Percentiles rank a stretch among this genome's conserved stretches.
These are phyloP conservation scores for Amblyraja radiata DNA, from an alignment of 2,797 vertebrate genomes.

Conservation along the genomic window DNA sequence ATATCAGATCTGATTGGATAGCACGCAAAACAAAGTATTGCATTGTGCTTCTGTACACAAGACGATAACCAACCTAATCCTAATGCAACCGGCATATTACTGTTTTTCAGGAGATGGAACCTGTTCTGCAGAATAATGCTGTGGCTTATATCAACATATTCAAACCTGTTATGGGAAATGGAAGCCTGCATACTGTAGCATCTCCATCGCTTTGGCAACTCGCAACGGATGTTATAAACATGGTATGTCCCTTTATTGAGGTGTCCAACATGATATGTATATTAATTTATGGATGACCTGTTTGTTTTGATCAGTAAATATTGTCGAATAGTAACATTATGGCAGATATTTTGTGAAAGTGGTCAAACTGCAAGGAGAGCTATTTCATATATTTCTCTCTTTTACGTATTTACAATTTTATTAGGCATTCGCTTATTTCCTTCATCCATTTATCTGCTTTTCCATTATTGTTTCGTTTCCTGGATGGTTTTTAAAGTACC, in stretches of 20 bases:
- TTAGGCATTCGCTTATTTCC: neutral
- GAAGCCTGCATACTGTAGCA: constrained; percentile 64
- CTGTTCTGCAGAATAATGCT: constrained; percentile 70
- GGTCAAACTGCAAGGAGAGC: neutral
- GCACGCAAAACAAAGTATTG: too few relatives aligned
- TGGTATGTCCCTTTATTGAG: constrained; percentile 43
- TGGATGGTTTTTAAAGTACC: too few relatives aligned
- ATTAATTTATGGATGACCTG: neutral
- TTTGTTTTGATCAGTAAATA: neutral
- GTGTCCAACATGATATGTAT: constrained; percentile 27
- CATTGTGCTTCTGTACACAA: too few relatives aligned
- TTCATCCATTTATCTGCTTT: neutral
- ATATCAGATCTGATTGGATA: too few relatives aligned
- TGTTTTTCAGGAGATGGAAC: constrained; percentile 68
- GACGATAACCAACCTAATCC: too few relatives aligned
- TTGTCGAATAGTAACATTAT: neutral
- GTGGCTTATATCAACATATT: constrained; percentile 82
- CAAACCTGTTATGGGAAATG: constrained; percentile 67
- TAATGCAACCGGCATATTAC: neutral
- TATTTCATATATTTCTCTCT: neutral
- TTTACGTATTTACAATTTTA: neutral
- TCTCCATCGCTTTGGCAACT: constrained; percentile 83
- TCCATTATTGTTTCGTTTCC: constrained; percentile 12
- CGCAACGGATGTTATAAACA: constrained; percentile 65
- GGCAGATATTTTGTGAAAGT: neutral